Evolutionary conservation across 2,888 invertebrate genomes (phyloP).

Genomic region (Pollenia amentaria): DNA sequence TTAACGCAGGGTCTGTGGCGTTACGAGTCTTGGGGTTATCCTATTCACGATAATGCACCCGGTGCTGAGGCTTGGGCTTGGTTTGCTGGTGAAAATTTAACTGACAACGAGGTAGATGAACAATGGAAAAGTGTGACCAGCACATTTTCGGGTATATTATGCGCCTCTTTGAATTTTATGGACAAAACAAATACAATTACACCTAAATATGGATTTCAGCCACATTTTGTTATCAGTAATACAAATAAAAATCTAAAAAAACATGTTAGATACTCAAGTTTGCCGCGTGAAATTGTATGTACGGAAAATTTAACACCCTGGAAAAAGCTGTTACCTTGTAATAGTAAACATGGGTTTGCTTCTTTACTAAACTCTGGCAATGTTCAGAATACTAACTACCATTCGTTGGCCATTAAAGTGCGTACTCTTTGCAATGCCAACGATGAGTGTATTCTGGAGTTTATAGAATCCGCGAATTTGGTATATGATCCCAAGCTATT

Average conservation of each 20-base stretch:
- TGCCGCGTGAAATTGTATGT: conserved; percentile 98
- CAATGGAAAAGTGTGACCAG: conserved; percentile 96
- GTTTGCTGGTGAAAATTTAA: conserved; percentile 89
- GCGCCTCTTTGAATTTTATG: conserved; percentile 98
- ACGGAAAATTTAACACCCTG: conserved; percentile 99
- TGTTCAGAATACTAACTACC: conserved; percentile 96
- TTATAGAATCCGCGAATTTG: conserved; percentile 93
- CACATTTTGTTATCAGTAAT: conserved; percentile 85
- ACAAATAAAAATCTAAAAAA: conserved; percentile 86
- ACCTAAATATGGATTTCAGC: conserved; percentile 93
- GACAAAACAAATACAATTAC: conserved; percentile 92
- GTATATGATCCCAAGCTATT: conserved; percentile 91
- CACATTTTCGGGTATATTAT: conserved; percentile 96
- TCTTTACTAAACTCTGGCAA: conserved; percentile 95
- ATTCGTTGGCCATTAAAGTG: conserved; percentile 94
- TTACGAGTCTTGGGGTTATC: conserved; percentile 97
- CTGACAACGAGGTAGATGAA: conserved; percentile 86
- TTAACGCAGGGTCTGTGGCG: conserved; percentile 98
- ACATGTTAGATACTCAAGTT: conserved; percentile 91
- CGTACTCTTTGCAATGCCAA: conserved; percentile 90
- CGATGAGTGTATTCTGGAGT: conserved; percentile 89
- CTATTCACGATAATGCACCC: conserved; percentile 94
- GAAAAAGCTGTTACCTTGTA: conserved; percentile 98
- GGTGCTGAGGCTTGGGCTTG: conserved; percentile 98
- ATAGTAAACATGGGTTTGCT: conserved; percentile 94